A percentile compares a stretch with the other conserved stretches of the same genome.
Evolutionary conservation across 2,797 vertebrate species (phyloP).

Genomic region (Poeciliopsis presidionis): DNA sequence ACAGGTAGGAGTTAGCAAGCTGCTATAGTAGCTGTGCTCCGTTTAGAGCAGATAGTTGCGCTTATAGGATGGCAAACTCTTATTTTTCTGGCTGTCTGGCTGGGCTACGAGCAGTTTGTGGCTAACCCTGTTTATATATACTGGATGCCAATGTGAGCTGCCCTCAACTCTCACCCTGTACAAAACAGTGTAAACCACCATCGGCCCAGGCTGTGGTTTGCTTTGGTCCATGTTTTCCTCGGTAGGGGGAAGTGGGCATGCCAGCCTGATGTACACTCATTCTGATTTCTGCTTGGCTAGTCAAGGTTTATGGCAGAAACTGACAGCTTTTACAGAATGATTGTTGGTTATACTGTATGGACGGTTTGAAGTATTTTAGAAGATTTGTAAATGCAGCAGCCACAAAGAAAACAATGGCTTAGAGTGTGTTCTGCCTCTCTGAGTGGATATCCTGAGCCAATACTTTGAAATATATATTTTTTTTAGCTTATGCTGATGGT

Average conservation of each 20-base stretch:
- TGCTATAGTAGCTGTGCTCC: slow-evolving; percentile 70
- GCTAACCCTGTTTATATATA: slow-evolving; percentile 81
- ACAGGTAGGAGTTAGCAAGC: slow-evolving; percentile 70
- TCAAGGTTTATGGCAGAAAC: slow-evolving; percentile 54
- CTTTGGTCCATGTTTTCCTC: slow-evolving; percentile 66
- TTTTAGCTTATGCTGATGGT: neutral
- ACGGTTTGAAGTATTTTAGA: slow-evolving; percentile 50
- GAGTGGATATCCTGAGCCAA: slow-evolving; percentile 11
- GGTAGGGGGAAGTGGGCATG: slow-evolving; percentile 68
- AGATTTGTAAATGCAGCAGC: slow-evolving; percentile 39
- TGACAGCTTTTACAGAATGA: slow-evolving; percentile 45
- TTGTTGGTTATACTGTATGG: slow-evolving; percentile 44
- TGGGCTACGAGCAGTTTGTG: slow-evolving; percentile 77
- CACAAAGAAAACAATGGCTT: slow-evolving; percentile 47
- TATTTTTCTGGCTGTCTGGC: slow-evolving; percentile 75
- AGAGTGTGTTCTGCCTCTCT: slow-evolving; percentile 30
- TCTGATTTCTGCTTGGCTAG: slow-evolving; percentile 66
- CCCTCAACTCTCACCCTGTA: slow-evolving; percentile 73
- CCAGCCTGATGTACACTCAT: slow-evolving; percentile 63
- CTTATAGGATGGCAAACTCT: slow-evolving; percentile 63
- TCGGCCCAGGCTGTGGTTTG: slow-evolving; percentile 70
- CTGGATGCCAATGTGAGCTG: slow-evolving; percentile 71
- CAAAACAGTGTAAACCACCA: slow-evolving; percentile 78
- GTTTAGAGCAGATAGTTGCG: slow-evolving; percentile 67
- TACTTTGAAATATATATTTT: neutral